phyloP scores from a whole-genome alignment of 2,888 invertebrate species.

The Ditylenchus weischeri region DNA sequence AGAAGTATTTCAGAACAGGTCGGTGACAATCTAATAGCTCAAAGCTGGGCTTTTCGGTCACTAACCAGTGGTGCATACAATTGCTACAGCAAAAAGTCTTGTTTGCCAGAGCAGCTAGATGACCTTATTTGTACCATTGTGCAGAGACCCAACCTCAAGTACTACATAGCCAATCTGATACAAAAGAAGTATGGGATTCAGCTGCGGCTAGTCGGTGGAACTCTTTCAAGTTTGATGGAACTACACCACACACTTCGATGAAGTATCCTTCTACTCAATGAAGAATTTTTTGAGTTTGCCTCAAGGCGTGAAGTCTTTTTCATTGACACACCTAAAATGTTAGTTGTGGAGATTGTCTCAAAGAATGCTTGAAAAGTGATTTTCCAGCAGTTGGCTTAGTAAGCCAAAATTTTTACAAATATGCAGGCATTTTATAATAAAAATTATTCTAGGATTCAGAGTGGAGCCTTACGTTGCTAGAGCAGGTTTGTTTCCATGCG shows the following conservation, averaged over 20 bases:
- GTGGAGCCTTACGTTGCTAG: constrained; percentile 41
- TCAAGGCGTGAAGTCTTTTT: constrained; percentile 1
- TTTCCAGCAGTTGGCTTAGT: constrained; percentile 39
- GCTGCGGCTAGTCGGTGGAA: constrained; percentile 9
- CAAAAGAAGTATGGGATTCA: constrained; percentile 14
- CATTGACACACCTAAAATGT: neutral
- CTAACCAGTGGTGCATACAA: constrained; percentile 6
- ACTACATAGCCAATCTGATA: constrained; percentile 4
- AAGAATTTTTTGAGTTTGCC: constrained; percentile 21
- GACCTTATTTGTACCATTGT: constrained; percentile 45
- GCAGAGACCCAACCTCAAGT: constrained; percentile 41
- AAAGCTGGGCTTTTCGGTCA: constrained; percentile 18
- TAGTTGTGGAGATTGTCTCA: constrained; percentile 17
- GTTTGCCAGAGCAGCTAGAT: constrained; percentile 41
- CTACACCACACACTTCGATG: neutral
- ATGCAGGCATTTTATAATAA: constrained; percentile 30
- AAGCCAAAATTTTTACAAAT: too few relatives aligned
- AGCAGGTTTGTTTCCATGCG: constrained; percentile 23
- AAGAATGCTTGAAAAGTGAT: constrained; percentile 24
- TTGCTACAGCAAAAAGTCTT: constrained; percentile 17
- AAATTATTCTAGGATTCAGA: constrained; percentile 14
- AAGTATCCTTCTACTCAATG: neutral
- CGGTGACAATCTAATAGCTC: constrained; percentile 15
- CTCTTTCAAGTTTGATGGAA: constrained; percentile 6
- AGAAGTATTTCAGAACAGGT: neutral